phyloP scores from a whole-genome alignment of 92 coral and sea anemone species.

The Porites divaricata region DNA sequence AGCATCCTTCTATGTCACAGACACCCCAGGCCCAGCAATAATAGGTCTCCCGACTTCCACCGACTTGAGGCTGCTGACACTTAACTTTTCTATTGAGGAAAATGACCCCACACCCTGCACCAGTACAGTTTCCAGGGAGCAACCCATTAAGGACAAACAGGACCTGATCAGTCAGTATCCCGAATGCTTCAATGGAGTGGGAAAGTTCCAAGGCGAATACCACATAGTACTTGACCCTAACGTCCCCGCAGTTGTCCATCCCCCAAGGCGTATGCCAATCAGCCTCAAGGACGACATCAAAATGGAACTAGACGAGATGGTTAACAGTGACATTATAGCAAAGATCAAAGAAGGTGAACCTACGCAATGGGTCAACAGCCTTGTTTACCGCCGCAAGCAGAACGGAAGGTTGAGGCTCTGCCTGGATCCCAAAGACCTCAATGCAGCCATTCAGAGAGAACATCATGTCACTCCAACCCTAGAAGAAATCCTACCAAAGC shows the following conservation, averaged over 20 bases:
- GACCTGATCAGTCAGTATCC: not conserved
- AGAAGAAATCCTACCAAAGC: slow-evolving; percentile 44
- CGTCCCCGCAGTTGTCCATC: slow-evolving; percentile 54
- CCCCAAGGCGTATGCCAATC: slow-evolving; percentile 44
- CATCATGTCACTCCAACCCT: slow-evolving; percentile 46
- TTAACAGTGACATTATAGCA: slow-evolving; percentile 51
- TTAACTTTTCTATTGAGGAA: slow-evolving; percentile 60
- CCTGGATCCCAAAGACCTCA: too few species aligned
- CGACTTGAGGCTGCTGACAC: slow-evolving; percentile 24
- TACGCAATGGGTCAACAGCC: slow-evolving; percentile 59
- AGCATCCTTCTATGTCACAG: slow-evolving; percentile 42
- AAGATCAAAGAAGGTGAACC: slow-evolving; percentile 68
- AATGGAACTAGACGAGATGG: slow-evolving; percentile 68
- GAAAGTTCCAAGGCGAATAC: slow-evolving; percentile 32
- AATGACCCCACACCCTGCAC: slow-evolving; percentile 6
- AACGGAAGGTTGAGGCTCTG: too few species aligned
- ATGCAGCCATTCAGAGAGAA: slow-evolving; percentile 60
- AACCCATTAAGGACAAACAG: slow-evolving; percentile 40
- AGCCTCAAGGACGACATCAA: slow-evolving; percentile 68
- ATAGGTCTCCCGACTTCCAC: slow-evolving; percentile 55
- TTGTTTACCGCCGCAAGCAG: too few species aligned
- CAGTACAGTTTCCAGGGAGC: not conserved
- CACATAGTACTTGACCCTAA: slow-evolving; percentile 55
- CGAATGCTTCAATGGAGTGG: too few species aligned
- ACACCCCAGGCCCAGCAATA: slow-evolving; percentile 50